Evolutionary conservation across 92 coral and sea anemone genomes (phyloP).

Genomic region (Epizoanthus illoricatus): DNA sequence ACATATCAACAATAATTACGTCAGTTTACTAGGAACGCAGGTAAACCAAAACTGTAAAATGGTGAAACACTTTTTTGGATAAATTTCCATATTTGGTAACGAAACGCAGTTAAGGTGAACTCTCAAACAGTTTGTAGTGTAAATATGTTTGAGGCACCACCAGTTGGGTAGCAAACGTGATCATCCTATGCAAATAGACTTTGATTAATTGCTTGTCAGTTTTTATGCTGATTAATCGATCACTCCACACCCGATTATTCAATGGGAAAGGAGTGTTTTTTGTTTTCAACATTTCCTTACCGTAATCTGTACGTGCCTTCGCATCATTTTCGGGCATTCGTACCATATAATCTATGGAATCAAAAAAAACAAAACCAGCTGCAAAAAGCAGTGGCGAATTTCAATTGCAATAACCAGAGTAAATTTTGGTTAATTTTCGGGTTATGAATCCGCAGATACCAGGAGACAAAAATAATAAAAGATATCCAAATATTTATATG

Average conservation of each 20-base stretch:
- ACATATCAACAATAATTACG: not conserved
- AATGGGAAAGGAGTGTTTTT: not conserved
- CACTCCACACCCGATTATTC: too few species aligned
- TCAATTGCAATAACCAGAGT: not conserved
- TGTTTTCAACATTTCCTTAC: not conserved
- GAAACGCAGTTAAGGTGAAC: not conserved
- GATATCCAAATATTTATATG: not conserved
- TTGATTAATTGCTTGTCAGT: conserved; percentile 15
- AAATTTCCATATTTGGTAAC: conserved; percentile 17
- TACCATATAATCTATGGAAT: not conserved
- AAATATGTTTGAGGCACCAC: not conserved
- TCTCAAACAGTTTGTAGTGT: not conserved
- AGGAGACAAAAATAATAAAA: not conserved
- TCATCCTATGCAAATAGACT: conserved; percentile 4
- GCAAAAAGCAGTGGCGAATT: not conserved
- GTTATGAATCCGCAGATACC: not conserved
- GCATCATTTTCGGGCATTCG: not conserved
- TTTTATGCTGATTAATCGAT: not conserved
- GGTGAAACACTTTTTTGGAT: not conserved
- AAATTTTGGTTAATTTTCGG: conserved; percentile 1
- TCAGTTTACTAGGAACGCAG: not conserved
- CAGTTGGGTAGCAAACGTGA: not conserved
- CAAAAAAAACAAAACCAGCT: not conserved
- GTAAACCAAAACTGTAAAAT: not conserved
- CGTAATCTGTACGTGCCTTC: too few species aligned